These are phyloP conservation scores for Thamnophis elegans DNA, from an alignment of 2,797 vertebrate species.

Conservation along the genomic window DNA sequence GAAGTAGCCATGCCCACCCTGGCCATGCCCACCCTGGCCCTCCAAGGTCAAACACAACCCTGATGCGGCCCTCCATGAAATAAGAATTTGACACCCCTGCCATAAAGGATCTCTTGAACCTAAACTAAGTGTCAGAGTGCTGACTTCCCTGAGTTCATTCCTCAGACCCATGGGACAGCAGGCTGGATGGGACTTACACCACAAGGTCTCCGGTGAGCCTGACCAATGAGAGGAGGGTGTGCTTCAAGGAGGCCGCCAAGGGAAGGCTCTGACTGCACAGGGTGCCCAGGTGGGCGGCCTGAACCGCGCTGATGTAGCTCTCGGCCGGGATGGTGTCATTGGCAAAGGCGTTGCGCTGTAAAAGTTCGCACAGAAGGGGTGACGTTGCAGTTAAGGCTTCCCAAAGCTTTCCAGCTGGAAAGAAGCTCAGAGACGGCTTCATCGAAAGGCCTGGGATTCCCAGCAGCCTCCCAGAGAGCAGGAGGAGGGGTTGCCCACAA, in stretches of 20 bases:
- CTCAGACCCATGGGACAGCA: too few species aligned
- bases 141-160: too few species aligned
- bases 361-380: neutral
- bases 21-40: too few species aligned
- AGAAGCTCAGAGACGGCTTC: neutral
- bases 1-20: too few species aligned
- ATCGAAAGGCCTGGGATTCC: neutral
- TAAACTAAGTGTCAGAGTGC: too few species aligned
- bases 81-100: too few species aligned
- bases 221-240: slow-evolving; percentile 93
- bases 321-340: slow-evolving; percentile 97
- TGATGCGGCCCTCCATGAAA: too few species aligned
- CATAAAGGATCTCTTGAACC: too few species aligned
- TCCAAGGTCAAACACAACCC: too few species aligned
- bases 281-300: slow-evolving; percentile 93
- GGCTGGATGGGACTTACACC: slow-evolving; percentile 81
- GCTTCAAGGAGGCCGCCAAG: slow-evolving; percentile 92
- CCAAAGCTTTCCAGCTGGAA: neutral
- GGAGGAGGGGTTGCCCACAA: neutral
- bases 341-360: slow-evolving; percentile 94
- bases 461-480: neutral
- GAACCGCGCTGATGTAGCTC: slow-evolving; percentile 97
- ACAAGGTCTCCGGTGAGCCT: slow-evolving; percentile 93
- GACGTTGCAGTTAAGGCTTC: neutral
- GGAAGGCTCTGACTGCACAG: slow-evolving; percentile 91